Conservation (phyloP, 1,140 invertebrate species). For the Ladona fulva region DNA sequence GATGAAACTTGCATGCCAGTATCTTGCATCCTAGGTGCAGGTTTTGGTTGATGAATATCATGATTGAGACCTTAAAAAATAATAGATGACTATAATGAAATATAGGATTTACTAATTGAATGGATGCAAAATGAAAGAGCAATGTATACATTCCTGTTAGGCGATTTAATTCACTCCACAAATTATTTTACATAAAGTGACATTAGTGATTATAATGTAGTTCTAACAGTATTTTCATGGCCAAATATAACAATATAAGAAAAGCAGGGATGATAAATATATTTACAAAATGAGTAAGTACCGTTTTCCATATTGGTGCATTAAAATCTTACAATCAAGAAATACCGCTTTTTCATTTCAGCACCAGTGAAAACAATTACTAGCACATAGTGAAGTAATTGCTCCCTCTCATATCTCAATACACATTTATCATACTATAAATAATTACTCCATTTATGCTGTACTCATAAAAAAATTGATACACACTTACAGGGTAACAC, state of each 20-base stretch:
- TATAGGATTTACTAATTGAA: too few relatives aligned
- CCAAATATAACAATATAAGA: neutral
- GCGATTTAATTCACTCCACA: too few relatives aligned
- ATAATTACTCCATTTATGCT: neutral
- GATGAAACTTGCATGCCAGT: too few relatives aligned
- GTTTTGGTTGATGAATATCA: too few relatives aligned
- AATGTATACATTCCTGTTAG: too few relatives aligned
- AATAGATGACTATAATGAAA: too few relatives aligned
- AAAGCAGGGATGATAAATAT: constrained; percentile 1
- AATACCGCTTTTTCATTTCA: neutral
- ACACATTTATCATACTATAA: neutral
- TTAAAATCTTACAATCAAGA: neutral
- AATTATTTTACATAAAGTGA: too few relatives aligned
- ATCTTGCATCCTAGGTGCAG: too few relatives aligned
- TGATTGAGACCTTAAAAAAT: too few relatives aligned
- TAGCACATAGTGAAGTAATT: neutral
- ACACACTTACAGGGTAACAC: neutral
- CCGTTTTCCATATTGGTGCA: neutral
- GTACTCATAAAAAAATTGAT: neutral
- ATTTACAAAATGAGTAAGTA: constrained; percentile 10
- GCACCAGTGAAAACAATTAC: constrained; percentile 1
- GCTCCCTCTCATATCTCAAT: neutral
- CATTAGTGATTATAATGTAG: too few relatives aligned
- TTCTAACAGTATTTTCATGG: too few relatives aligned
- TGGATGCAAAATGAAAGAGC: too few relatives aligned